phyloP scores from a whole-genome alignment of 2,797 vertebrate species.

The Tauraco hartlaubi region DNA sequence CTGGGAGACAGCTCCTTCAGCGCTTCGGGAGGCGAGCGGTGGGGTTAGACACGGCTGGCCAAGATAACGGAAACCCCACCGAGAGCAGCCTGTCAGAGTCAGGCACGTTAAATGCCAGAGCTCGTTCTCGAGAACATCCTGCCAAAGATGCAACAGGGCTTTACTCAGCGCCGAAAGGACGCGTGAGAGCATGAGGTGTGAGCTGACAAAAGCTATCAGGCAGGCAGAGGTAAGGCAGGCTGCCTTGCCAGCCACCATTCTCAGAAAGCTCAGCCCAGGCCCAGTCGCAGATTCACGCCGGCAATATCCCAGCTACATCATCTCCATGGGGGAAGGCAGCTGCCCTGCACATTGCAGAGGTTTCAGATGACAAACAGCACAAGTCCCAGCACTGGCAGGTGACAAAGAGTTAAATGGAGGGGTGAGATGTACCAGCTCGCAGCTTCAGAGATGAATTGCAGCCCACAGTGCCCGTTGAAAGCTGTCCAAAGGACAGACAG shows the following conservation, averaged over 20 bases:
- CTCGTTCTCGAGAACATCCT: background rate
- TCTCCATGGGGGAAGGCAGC: background rate
- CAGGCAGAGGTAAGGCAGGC: background rate
- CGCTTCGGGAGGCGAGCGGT: fast-evolving
- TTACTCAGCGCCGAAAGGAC: background rate
- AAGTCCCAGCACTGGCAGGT: background rate
- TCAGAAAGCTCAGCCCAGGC: background rate
- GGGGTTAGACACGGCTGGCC: background rate
- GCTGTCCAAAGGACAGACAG: background rate
- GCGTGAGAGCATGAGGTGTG: background rate
- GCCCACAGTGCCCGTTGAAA: background rate
- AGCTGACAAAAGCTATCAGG: background rate
- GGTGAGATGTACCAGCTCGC: background rate
- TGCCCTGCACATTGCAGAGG: background rate
- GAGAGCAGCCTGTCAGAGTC: background rate
- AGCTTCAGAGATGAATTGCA: background rate
- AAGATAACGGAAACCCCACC: fast-evolving
- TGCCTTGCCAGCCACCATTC: background rate
- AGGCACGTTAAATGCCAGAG: background rate
- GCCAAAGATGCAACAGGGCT: background rate
- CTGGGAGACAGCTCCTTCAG: background rate
- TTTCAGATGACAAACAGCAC: background rate
- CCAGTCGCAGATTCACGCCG: fast-evolving
- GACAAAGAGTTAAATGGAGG: background rate
- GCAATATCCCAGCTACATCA: background rate